These are phyloP conservation scores for Dipodomys merriami DNA, from an alignment of 2,113 vertebrate genomes.

Conservation along the genomic window DNA sequence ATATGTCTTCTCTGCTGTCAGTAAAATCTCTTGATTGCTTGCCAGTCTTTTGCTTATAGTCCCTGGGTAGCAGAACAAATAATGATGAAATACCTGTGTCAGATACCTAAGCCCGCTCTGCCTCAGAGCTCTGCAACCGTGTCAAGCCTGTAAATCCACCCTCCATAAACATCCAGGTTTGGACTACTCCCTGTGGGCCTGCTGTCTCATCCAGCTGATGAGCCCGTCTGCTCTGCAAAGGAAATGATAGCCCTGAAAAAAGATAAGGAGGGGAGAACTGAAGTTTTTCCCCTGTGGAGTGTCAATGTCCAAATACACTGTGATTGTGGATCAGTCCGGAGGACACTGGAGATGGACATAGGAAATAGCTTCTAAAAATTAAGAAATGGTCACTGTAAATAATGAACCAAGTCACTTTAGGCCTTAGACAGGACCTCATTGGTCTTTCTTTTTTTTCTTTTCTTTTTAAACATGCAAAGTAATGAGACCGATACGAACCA, in stretches of 20 bases:
- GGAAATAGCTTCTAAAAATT: background rate
- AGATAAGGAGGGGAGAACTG: background rate
- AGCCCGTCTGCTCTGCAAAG: background rate
- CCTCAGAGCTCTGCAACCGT: conserved; percentile 42
- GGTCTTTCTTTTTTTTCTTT: too few relatives aligned
- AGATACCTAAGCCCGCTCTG: conserved; percentile 62
- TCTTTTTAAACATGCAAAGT: too few relatives aligned
- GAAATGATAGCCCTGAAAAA: conserved; percentile 39
- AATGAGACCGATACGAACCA: too few relatives aligned
- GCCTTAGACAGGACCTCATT: background rate
- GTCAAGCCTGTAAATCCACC: conserved; percentile 72
- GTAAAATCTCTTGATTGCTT: conserved; percentile 74
- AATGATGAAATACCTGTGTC: conserved; percentile 63
- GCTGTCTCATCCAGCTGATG: conserved; percentile 68
- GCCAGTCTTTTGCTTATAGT: conserved; percentile 72
- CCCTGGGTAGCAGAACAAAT: conserved; percentile 61
- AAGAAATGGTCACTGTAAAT: background rate
- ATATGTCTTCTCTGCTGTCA: conserved; percentile 78
- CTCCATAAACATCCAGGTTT: conserved; percentile 57
- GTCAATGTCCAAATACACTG: background rate
- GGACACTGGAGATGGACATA: background rate
- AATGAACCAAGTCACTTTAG: background rate
- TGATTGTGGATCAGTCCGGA: background rate
- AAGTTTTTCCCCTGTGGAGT: background rate
- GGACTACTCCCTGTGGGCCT: background rate